A percentile compares a stretch with the other conserved stretches of the same genome.
phyloP scores from a whole-genome alignment of 2,113 vertebrate species.

The Parus major region DNA sequence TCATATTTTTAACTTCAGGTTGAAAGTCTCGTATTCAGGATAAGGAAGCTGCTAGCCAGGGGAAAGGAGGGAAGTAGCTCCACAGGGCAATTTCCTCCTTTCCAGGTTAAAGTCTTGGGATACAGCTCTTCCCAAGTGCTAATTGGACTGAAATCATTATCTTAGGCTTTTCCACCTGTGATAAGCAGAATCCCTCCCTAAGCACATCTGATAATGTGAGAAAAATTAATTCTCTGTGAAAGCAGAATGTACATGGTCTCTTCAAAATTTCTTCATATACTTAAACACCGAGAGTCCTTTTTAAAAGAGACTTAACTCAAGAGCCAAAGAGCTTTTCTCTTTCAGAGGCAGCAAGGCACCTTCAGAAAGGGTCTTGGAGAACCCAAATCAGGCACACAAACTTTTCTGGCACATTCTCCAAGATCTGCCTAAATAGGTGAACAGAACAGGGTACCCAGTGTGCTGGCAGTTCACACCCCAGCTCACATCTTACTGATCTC shows the following conservation, averaged over 20 bases:
- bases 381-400: background rate
- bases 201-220: background rate
- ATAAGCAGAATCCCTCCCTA: background rate
- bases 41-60: background rate
- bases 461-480: background rate
- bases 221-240: background rate
- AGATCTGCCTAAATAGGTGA: background rate
- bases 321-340: background rate
- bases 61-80: background rate
- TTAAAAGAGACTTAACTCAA: background rate
- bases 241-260: background rate
- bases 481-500: background rate
- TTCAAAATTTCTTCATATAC: background rate
- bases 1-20: background rate
- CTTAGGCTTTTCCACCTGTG: background rate
- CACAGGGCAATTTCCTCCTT: background rate
- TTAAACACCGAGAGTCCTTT: background rate
- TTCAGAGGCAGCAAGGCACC: background rate
- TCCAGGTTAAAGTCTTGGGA: background rate
- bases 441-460: background rate
- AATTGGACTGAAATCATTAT: background rate
- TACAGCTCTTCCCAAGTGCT: background rate
- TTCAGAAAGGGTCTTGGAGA: background rate
- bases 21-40: background rate
- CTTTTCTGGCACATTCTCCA: background rate